Evolutionary conservation across 2,113 vertebrate genomes (phyloP).

Genomic region (Spilogale gracilis): DNA sequence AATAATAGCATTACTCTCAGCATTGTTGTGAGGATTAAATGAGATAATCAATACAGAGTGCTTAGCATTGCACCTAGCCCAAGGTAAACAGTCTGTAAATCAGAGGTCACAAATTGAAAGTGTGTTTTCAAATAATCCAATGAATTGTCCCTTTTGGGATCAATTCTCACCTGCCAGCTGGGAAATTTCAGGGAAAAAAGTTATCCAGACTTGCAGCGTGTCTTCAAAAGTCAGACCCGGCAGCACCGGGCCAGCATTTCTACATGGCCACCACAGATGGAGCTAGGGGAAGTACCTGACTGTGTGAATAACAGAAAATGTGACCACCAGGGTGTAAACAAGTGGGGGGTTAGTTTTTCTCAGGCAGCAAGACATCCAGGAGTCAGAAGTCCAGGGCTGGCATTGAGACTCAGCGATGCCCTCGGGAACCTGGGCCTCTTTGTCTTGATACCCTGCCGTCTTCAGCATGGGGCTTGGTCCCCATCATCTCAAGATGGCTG

Average conservation of each 20-base stretch:
- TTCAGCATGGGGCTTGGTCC: neutral
- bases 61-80: neutral
- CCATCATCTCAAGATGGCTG: neutral
- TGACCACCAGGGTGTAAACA: neutral
- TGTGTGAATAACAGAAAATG: neutral
- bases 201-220: neutral
- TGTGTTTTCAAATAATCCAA: neutral
- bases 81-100: neutral
- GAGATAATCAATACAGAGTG: neutral
- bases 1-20: neutral
- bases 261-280: neutral
- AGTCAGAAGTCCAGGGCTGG: neutral
- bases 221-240: constrained; percentile 24
- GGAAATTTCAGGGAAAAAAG: neutral
- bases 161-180: neutral
- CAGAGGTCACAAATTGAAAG: neutral
- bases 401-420: neutral
- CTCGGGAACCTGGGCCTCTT: neutral
- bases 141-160: neutral
- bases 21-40: neutral
- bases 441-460: neutral
- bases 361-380: neutral
- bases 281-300: neutral
- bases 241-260: neutral
- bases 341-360: neutral